A percentile compares a stretch with the other conserved stretches of the same genome.
phyloP scores from a whole-genome alignment of 2,113 vertebrate species.

The Anarrhichthys ocellatus region DNA sequence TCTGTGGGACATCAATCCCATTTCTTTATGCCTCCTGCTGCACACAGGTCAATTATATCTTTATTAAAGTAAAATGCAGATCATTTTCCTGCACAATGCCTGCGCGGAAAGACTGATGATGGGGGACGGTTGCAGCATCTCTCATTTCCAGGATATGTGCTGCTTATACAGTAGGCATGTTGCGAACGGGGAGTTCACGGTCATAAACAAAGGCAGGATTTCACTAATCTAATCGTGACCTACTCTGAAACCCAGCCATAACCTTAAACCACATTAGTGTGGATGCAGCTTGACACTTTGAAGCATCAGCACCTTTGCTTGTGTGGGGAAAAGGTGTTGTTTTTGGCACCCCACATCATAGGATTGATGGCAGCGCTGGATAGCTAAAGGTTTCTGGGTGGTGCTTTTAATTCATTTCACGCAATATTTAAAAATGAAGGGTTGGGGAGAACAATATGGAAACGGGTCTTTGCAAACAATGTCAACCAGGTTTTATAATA shows the following conservation, averaged over 20 bases:
- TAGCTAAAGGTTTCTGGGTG: constrained; percentile 38
- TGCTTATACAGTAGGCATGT: constrained; percentile 51
- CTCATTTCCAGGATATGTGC: constrained; percentile 39
- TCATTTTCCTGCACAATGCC: constrained; percentile 65
- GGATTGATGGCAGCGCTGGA: constrained; percentile 63
- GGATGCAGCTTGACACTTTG: constrained; percentile 80
- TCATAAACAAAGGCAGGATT: constrained; percentile 76
- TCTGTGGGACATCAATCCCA: constrained; percentile 76
- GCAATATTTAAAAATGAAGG: constrained; percentile 46
- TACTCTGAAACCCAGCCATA: constrained; percentile 77
- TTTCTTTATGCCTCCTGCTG: constrained; percentile 67
- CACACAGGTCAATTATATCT: constrained; percentile 80
- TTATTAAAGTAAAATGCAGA: constrained; percentile 76
- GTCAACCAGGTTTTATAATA: not conserved
- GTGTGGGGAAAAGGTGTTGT: constrained; percentile 65
- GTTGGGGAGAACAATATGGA: constrained; percentile 31
- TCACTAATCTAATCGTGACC: constrained; percentile 78
- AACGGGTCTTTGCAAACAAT: constrained; percentile 44
- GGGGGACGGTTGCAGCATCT: constrained; percentile 42
- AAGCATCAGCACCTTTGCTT: constrained; percentile 81
- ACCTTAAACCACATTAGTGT: constrained; percentile 79
- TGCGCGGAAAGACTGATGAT: constrained; percentile 70
- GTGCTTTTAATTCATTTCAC: constrained; percentile 40
- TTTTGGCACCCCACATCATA: constrained; percentile 54
- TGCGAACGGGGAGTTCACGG: constrained; percentile 61